A percentile compares a stretch with the other conserved stretches of the same genome.
Conservation (phyloP, 2,113 vertebrate genomes). For the Delphinapterus leucas region DNA sequence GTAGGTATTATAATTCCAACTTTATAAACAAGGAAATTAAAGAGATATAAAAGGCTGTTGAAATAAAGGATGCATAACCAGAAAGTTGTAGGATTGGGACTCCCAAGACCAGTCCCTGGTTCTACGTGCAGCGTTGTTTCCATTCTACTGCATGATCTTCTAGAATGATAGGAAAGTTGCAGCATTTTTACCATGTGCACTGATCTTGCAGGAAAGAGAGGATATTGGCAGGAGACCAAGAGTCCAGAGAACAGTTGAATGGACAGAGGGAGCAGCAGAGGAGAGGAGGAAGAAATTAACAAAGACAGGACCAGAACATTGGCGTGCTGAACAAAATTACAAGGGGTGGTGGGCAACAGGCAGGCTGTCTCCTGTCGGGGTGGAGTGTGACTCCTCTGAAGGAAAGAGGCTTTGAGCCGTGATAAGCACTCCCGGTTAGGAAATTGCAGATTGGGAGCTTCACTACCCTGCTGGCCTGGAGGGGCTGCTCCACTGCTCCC, state of each 20-base stretch:
- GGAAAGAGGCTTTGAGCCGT: neutral
- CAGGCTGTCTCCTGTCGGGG: neutral
- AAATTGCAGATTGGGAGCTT: neutral
- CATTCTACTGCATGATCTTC: neutral
- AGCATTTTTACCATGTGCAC: neutral
- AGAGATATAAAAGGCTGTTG: neutral
- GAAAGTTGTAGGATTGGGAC: neutral
- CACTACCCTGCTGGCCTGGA: neutral
- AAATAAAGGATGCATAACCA: neutral
- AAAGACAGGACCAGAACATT: neutral
- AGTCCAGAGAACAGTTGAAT: neutral
- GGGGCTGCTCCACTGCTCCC: neutral
- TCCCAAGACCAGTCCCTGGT: neutral
- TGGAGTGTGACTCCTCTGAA: neutral
- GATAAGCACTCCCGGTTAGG: neutral
- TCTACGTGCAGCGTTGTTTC: neutral
- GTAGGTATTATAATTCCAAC: neutral
- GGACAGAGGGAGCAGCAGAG: neutral
- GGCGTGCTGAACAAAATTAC: neutral
- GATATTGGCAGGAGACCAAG: neutral
- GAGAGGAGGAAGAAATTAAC: neutral
- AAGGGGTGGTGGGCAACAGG: neutral
- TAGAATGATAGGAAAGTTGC: neutral
- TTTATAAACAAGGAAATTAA: conserved; percentile 5
- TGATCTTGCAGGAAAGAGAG: neutral